A percentile compares a stretch with the other conserved stretches of the same genome.
phyloP scores from a whole-genome alignment of 2,113 vertebrate genomes.

The Semnornis frantzii region DNA sequence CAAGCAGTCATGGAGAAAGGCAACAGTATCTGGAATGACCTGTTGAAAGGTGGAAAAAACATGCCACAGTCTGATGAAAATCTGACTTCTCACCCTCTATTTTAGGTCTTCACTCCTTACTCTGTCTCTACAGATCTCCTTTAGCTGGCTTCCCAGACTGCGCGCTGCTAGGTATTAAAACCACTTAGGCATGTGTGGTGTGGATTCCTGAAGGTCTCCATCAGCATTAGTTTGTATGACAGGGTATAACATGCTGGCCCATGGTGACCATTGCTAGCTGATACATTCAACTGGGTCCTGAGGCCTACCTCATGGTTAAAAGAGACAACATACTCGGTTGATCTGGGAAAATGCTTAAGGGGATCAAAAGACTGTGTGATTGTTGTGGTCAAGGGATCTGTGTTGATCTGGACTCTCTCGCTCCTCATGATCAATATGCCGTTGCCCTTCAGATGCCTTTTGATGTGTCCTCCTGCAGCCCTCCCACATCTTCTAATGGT shows the following conservation, averaged over 20 bases:
- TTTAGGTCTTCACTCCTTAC: background rate
- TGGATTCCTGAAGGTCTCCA: background rate
- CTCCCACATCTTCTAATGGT: background rate
- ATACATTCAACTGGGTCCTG: background rate
- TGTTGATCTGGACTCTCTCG: background rate
- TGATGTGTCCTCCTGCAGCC: background rate
- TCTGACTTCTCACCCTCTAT: background rate
- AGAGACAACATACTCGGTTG: background rate
- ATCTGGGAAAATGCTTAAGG: background rate
- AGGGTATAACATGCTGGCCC: background rate
- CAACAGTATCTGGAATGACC: background rate
- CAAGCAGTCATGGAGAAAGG: background rate
- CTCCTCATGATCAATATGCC: background rate
- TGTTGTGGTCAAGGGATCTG: background rate
- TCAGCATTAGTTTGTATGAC: background rate
- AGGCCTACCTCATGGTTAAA: background rate
- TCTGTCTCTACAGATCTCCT: background rate
- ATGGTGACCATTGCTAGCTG: background rate
- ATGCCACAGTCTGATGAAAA: background rate
- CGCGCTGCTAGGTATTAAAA: background rate
- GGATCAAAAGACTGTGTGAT: background rate
- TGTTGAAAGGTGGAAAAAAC: background rate
- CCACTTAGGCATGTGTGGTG: background rate
- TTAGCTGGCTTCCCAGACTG: background rate
- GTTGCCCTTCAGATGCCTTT: background rate